Evolutionary conservation across 2,797 vertebrate genomes (phyloP).

Genomic region (Micrastur ruficollis): DNA sequence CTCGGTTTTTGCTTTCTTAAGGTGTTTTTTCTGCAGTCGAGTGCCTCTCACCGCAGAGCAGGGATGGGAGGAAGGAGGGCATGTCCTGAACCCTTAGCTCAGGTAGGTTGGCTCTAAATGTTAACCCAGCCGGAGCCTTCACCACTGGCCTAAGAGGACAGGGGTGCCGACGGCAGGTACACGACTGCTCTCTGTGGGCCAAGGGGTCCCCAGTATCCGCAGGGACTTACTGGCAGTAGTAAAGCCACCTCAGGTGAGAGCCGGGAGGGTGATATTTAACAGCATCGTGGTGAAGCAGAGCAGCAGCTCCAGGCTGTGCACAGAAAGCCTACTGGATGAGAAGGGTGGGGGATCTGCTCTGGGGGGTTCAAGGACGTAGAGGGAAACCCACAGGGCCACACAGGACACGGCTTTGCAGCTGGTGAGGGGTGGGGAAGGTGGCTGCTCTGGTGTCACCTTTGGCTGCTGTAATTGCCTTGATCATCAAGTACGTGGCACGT

Average conservation of each 20-base stretch:
- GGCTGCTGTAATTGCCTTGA: not conserved
- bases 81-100: not conserved
- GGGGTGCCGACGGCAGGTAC: not conserved
- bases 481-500: fast-evolving
- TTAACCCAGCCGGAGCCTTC: not conserved
- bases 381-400: not conserved
- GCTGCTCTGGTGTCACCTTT: not conserved
- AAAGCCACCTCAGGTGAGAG: not conserved
- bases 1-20: not conserved
- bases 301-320: not conserved
- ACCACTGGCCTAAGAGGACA: not conserved
- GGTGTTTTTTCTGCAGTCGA: not conserved
- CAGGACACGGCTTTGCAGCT: fast-evolving
- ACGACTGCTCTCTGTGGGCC: not conserved
- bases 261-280: not conserved
- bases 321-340: not conserved
- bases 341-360: not conserved
- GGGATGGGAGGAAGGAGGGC: not conserved
- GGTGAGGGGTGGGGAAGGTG: not conserved
- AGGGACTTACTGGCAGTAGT: not conserved
- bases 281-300: not conserved
- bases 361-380: not conserved
- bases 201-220: not conserved
- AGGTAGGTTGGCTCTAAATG: not conserved
- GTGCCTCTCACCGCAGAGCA: not conserved